Percentiles rank a stretch among this genome's conserved stretches.
Conservation (phyloP, 2,797 vertebrate species). For the Karalla daura region DNA sequence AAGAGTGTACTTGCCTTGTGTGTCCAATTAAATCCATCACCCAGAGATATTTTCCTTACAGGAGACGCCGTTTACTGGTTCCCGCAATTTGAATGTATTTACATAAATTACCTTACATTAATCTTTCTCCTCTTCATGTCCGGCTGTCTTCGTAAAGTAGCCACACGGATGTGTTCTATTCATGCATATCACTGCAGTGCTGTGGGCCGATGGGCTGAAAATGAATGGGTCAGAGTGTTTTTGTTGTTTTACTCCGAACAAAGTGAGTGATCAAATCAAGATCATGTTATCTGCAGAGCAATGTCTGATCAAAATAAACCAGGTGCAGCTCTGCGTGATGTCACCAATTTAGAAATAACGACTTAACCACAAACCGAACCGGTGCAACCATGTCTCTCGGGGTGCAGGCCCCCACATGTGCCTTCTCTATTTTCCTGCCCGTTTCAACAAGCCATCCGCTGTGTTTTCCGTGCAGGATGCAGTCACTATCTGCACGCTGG, state of each 20-base stretch:
- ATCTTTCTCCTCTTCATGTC: constrained; percentile 28
- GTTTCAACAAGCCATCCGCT: neutral
- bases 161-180: neutral
- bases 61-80: constrained; percentile 22
- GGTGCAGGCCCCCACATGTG: neutral
- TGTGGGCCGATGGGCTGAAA: neutral
- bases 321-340: too few species aligned
- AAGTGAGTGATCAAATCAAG: neutral
- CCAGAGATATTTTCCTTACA: constrained; percentile 32
- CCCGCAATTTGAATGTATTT: constrained; percentile 48
- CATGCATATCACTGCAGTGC: neutral
- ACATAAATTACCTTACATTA: constrained; percentile 50
- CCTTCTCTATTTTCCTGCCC: neutral
- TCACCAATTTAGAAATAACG: too few species aligned
- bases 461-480: constrained; percentile 87
- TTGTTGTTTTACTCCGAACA: neutral
- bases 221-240: neutral
- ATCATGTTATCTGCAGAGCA: too few species aligned
- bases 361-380: neutral
- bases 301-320: neutral
- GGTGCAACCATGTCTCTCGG: neutral
- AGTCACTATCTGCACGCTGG: constrained; percentile 96
- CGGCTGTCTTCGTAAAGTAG: constrained; percentile 20
- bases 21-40: constrained; percentile 29
- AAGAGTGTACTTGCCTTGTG: neutral